Evolutionary conservation across 2,888 invertebrate species (phyloP).

Genomic region (Quadriops clusia): DNA sequence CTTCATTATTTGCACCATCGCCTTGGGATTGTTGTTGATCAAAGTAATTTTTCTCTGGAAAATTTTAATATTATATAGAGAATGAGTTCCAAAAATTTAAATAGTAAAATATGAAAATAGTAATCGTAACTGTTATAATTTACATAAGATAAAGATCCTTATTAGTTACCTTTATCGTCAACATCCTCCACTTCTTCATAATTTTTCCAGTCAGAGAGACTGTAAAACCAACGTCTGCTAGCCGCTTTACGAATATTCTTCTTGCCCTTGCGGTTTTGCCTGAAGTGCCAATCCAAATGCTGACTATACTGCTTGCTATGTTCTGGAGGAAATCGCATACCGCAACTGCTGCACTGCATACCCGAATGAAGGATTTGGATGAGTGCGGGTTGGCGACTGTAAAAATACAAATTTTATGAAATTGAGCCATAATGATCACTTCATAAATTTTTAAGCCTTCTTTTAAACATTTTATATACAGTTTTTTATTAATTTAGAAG

Average conservation of each 20-base stretch:
- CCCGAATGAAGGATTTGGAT: conserved; percentile 69
- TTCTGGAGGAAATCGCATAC: conserved; percentile 83
- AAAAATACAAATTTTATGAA: conserved; percentile 21
- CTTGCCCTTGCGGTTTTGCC: conserved; percentile 81
- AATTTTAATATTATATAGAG: conserved; percentile 4
- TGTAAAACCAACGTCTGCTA: conserved; percentile 83
- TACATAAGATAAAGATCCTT: not conserved
- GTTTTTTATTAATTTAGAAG: too few relatives aligned
- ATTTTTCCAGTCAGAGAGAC: conserved; percentile 82
- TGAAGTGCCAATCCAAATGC: conserved; percentile 98
- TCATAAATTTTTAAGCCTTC: too few relatives aligned
- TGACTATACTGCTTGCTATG: conserved; percentile 83
- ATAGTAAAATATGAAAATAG: conserved; percentile 1
- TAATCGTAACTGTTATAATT: not conserved
- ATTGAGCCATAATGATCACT: too few relatives aligned
- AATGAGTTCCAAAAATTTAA: conserved; percentile 5
- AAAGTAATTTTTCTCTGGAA: conserved; percentile 75
- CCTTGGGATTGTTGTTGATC: conserved; percentile 53
- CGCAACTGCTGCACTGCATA: conserved; percentile 94
- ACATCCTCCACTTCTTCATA: conserved; percentile 88
- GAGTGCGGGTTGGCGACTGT: conserved; percentile 60
- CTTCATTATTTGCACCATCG: conserved; percentile 45
- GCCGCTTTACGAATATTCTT: conserved; percentile 75
- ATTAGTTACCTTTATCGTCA: conserved; percentile 63
- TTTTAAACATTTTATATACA: too few relatives aligned